Base-by-base conservation (phyloP, 1,140 invertebrate genomes). In the Octopus bimaculoides region DNA sequence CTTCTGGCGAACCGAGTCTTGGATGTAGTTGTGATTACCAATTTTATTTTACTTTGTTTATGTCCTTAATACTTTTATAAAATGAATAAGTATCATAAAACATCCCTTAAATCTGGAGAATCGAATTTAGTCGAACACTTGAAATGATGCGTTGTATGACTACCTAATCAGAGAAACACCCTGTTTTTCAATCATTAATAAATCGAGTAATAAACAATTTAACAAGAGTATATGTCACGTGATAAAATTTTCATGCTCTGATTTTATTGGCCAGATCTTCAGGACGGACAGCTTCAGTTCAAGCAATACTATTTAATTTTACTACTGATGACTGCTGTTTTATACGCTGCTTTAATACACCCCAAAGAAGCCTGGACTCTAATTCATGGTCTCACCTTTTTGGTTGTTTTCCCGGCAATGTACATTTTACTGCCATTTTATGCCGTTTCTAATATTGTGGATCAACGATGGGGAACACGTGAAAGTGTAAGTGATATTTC, bases 401-500 rank as follows among this genome's bases (percentile, higher is more conserved):
- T 83, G 12, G 17, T 83, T 9, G 54, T 80, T 0, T 85, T 85
- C 71, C 84, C 84, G 4, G 80, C 83, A 56, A 85, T 85, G 83
- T 83, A 84, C 56, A 77, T 85, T 17, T 69, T 84, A 5, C 81
- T 85, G 12, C 83, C 84, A 12, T 69, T 83, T 78, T 85, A 85
- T 66, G 79, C 83, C 61, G 53, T 84, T 5, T 53, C 81, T 52
- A 84, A 84, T 78, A 85, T 85, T 78, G 77, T 83, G 9, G 83
- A 85, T 80, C 82, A 83, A 52, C 79, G 81, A 1, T 85, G 84
- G 83, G 83, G 84, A 55, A 85, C 84, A 0, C 52, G 83, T 52
- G 83, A 85, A 26, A 53, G 77, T 77, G 82, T 84, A 75, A 81
- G 78, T 74, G n/a, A 41, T 41, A 41, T 41, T 41, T 41, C 26